Conservation (phyloP, 2,888 invertebrate species). For the Acleris sparsana region DNA sequence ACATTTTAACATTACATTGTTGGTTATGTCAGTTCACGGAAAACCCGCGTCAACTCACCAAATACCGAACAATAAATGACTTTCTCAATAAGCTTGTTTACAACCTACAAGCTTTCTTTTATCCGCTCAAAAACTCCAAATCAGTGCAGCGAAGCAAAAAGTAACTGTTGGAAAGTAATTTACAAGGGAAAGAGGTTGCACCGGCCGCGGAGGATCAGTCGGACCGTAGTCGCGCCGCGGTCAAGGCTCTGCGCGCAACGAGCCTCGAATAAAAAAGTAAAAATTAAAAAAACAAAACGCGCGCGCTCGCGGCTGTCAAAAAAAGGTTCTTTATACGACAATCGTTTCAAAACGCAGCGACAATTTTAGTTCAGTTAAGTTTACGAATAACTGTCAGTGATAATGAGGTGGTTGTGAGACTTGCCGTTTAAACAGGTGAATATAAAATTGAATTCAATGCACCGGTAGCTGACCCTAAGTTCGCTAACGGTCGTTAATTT, state of each 20-base stretch:
- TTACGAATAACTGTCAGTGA: conserved; percentile 75
- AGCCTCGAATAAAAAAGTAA: conserved; percentile 50
- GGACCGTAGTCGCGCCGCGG: conserved; percentile 75
- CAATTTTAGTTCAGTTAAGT: conserved; percentile 8
- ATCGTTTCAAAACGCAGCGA: background rate
- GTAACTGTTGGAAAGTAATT: conserved; percentile 80
- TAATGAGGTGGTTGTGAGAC: conserved; percentile 79
- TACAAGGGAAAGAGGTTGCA: conserved; percentile 65
- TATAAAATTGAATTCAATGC: conserved; percentile 62
- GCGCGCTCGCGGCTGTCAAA: conserved; percentile 74
- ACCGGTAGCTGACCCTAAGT: conserved; percentile 36
- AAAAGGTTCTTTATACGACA: conserved; percentile 47
- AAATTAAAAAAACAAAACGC: conserved; percentile 62
- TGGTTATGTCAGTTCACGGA: background rate
- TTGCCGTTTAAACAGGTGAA: conserved; percentile 76
- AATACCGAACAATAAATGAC: conserved; percentile 2
- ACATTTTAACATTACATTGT: too few relatives aligned
- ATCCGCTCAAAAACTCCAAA: conserved; percentile 47
- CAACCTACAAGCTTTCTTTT: conserved; percentile 32
- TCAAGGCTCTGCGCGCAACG: conserved; percentile 72
- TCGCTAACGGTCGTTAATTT: conserved; percentile 36
- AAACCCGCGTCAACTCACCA: conserved; percentile 10
- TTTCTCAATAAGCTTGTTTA: conserved; percentile 38
- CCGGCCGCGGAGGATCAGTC: conserved; percentile 67
- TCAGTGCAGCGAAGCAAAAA: conserved; percentile 79